Percentiles rank a stretch among this genome's conserved stretches.
These are phyloP conservation scores for Drosophila equinoxialis DNA, from an alignment of 1,140 invertebrate genomes.

Conservation along the genomic window DNA sequence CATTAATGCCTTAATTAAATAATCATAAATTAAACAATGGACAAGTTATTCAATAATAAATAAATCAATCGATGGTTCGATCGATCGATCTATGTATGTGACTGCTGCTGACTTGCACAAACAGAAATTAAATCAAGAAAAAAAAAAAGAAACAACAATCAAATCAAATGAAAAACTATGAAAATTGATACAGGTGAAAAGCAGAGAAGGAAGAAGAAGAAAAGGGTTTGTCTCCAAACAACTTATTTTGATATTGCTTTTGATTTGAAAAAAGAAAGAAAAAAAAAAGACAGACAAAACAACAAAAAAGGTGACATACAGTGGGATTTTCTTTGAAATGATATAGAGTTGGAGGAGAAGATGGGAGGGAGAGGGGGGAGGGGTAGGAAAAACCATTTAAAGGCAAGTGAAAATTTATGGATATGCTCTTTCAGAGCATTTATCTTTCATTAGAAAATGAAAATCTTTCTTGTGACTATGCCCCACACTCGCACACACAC, in stretches of 20 bases:
- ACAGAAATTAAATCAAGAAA: conserved; percentile 35
- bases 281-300: conserved; percentile 33
- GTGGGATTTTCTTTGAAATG: conserved; percentile 57
- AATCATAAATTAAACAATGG: conserved; percentile 54
- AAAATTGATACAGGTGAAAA: conserved; percentile 1
- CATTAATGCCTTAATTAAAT: conserved; percentile 64
- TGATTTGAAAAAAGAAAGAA: conserved; percentile 41
- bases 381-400: conserved; percentile 38
- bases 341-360: neutral
- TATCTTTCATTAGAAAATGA: conserved; percentile 80
- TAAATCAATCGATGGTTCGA: conserved; percentile 50
- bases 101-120: conserved; percentile 37
- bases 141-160: neutral
- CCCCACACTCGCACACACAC: conserved; percentile 1
- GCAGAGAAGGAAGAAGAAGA: conserved; percentile 15
- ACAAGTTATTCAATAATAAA: conserved; percentile 42
- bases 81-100: neutral
- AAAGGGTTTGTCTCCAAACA: conserved; percentile 60
- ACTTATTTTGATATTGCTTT: conserved; percentile 65
- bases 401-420: conserved; percentile 69
- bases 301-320: too few relatives aligned
- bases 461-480: conserved; percentile 64
- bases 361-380: neutral
- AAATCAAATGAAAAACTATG: conserved; percentile 23
- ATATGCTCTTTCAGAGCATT: conserved; percentile 55